Conservation (phyloP, 2,797 vertebrate species). For the Sebastes elongatus region DNA sequence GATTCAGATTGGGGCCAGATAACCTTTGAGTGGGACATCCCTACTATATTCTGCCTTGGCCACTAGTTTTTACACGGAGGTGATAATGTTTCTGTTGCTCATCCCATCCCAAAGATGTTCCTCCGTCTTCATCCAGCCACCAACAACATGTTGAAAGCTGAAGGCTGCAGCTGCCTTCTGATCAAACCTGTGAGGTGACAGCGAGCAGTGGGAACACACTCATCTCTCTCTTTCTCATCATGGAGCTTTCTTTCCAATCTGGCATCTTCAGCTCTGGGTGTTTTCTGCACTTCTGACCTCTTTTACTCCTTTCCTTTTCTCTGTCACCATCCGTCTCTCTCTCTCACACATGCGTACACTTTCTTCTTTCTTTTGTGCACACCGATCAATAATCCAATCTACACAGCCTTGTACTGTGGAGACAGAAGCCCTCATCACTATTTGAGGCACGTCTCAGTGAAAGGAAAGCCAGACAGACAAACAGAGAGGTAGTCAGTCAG, state of each 20-base stretch:
- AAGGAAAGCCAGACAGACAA: not conserved
- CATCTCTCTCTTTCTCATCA: not conserved
- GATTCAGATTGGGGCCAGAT: too few species aligned
- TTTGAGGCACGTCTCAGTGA: not conserved
- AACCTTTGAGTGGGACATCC: too few species aligned
- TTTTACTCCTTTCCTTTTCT: not conserved
- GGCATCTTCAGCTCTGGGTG: not conserved
- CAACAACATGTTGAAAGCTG: not conserved
- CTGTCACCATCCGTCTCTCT: not conserved
- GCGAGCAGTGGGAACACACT: not conserved
- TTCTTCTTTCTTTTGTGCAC: not conserved
- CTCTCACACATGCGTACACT: not conserved
- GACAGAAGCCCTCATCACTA: not conserved
- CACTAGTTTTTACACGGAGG: not conserved
- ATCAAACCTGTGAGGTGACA: not conserved
- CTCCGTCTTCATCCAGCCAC: not conserved
- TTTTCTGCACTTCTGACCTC: not conserved
- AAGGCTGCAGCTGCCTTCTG: not conserved
- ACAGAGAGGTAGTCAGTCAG: not conserved
- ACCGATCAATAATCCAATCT: slow-evolving; percentile 41
- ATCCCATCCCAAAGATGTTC: not conserved
- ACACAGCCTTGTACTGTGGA: not conserved
- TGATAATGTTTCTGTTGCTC: not conserved
- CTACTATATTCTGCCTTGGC: too few species aligned
- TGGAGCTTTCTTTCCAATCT: not conserved